Evolutionary conservation across 2,797 vertebrate species (phyloP).

Genomic region (Poecilia gillii): DNA sequence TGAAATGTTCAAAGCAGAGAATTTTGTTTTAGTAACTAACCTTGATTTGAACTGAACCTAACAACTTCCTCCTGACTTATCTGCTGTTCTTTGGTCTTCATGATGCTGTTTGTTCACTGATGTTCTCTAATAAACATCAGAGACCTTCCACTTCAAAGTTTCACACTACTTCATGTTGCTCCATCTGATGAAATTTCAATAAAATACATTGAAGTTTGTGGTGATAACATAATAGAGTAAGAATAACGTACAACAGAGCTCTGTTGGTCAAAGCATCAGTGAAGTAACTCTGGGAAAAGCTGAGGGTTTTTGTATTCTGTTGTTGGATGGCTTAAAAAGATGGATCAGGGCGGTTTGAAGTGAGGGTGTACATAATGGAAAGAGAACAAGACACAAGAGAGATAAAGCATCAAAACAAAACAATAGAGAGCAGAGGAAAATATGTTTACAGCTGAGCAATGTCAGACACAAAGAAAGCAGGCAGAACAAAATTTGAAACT

Average conservation of each 20-base stretch:
- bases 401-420: not conserved
- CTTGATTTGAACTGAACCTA: not conserved
- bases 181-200: not conserved
- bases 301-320: not conserved
- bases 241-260: not conserved
- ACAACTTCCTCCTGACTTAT: not conserved
- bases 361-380: not conserved
- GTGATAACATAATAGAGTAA: not conserved
- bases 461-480: not conserved
- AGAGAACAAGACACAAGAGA: not conserved
- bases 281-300: not conserved
- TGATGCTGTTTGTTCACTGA: not conserved
- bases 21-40: not conserved
- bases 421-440: not conserved
- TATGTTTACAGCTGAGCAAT: not conserved
- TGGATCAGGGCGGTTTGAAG: slow-evolving; percentile 9
- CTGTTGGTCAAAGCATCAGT: not conserved
- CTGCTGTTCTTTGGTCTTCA: not conserved
- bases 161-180: not conserved
- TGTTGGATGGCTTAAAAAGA: slow-evolving; percentile 14
- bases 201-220: not conserved
- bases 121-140: not conserved
- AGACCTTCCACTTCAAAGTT: not conserved
- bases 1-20: not conserved
- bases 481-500: not conserved